phyloP scores from a whole-genome alignment of 2,797 vertebrate species.

The Sebastes itinus region DNA sequence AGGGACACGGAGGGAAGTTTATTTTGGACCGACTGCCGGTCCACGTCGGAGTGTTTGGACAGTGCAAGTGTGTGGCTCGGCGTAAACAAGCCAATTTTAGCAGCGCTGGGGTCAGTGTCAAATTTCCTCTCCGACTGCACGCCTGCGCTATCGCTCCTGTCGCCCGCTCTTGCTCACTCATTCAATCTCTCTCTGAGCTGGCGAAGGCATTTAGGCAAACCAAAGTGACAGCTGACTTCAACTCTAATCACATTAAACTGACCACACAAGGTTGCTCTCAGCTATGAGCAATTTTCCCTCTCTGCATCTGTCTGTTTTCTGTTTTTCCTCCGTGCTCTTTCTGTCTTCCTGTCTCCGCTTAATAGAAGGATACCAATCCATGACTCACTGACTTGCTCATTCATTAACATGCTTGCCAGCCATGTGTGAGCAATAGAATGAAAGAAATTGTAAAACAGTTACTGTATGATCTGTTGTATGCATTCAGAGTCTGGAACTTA shows the following conservation, averaged over 20 bases:
- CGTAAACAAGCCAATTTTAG: conserved; percentile 68
- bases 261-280: conserved; percentile 69
- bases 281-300: conserved; percentile 52
- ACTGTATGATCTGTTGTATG: neutral
- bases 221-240: conserved; percentile 79
- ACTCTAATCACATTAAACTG: conserved; percentile 75
- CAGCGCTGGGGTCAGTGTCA: conserved; percentile 57
- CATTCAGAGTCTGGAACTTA: neutral
- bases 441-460: conserved; percentile 30
- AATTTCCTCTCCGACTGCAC: conserved; percentile 50
- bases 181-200: conserved; percentile 43
- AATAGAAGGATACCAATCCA: conserved; percentile 54
- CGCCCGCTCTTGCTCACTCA: conserved; percentile 32
- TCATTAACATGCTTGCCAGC: conserved; percentile 48
- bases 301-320: conserved; percentile 46
- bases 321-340: conserved; percentile 17
- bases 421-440: conserved; percentile 35
- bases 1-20: conserved; percentile 14
- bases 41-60: conserved; percentile 43
- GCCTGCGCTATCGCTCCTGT: conserved; percentile 31
- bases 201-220: conserved; percentile 62
- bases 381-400: conserved; percentile 66
- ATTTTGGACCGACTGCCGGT: conserved; percentile 32
- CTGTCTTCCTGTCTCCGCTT: conserved; percentile 49
- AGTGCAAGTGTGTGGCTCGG: conserved; percentile 58